These are phyloP conservation scores for Teinopalpus imperialis DNA, from an alignment of 2,888 invertebrate species.

Conservation along the genomic window DNA sequence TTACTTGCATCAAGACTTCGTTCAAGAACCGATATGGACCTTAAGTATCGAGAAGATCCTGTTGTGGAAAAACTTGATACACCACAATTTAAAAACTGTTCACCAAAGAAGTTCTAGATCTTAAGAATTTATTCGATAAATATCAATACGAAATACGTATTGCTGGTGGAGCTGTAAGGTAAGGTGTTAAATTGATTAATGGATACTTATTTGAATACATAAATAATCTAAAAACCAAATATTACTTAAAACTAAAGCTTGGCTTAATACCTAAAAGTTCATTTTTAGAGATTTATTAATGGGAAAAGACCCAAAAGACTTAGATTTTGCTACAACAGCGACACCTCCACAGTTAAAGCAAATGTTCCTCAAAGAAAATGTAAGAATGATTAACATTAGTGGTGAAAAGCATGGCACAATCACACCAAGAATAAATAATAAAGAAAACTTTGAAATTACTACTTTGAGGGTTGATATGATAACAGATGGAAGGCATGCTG, in stretches of 20 bases:
- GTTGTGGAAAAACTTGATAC: constrained; percentile 86
- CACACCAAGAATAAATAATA: constrained; percentile 96
- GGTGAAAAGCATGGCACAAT: constrained; percentile 98
- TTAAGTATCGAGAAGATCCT: constrained; percentile 81
- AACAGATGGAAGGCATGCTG: constrained; percentile 97
- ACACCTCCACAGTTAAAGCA: constrained; percentile 98
- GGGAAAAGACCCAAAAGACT: constrained; percentile 90
- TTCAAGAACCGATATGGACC: constrained; percentile 55
- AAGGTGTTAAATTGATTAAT: background rate
- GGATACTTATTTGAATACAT: too few relatives aligned
- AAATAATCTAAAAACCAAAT: too few relatives aligned
- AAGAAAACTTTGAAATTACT: constrained; percentile 96
- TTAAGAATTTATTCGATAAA: constrained; percentile 89
- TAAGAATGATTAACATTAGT: constrained; percentile 95
- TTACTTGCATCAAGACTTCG: constrained; percentile 36
- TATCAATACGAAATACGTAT: constrained; percentile 93
- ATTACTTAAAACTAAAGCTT: too few relatives aligned
- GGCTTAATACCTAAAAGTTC: too few relatives aligned
- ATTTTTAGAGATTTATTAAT: constrained; percentile 90
- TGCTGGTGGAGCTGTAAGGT: constrained; percentile 98
- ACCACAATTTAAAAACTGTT: constrained; percentile 90
- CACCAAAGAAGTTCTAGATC: constrained; percentile 87
- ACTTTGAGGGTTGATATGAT: constrained; percentile 95
- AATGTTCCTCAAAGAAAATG: constrained; percentile 91
- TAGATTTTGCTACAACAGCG: constrained; percentile 99